Evolutionary conservation across 2,797 vertebrate genomes (phyloP).

Genomic region (Falco novaeseelandiae): DNA sequence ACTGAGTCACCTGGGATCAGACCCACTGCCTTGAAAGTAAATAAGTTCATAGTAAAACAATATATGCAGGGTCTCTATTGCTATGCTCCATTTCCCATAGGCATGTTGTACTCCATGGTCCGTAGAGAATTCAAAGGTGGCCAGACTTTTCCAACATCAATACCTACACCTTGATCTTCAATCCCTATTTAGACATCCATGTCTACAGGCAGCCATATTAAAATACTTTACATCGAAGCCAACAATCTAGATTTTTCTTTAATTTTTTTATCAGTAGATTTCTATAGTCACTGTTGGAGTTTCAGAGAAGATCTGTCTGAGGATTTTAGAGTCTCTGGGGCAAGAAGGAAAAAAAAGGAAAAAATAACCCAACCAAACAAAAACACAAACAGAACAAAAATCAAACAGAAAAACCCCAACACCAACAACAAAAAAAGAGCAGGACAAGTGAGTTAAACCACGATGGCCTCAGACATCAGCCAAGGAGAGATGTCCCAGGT

Average conservation of each 20-base stretch:
- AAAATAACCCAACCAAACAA: too few relatives aligned
- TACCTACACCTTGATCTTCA: background rate
- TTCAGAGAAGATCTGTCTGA: background rate
- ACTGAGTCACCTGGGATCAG: background rate
- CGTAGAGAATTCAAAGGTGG: background rate
- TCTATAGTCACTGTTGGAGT: background rate
- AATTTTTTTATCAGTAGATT: background rate
- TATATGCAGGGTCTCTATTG: background rate
- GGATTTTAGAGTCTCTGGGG: background rate
- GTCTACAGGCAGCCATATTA: background rate
- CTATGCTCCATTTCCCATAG: background rate
- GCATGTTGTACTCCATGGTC: background rate
- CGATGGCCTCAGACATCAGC: background rate
- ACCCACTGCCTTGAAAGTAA: background rate
- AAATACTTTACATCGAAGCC: background rate
- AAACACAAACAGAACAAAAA: rapidly evolving
- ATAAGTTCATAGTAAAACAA: background rate
- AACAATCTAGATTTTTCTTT: background rate
- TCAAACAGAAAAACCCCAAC: background rate
- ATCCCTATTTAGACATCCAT: background rate
- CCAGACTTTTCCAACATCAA: background rate
- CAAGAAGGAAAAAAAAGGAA: background rate
- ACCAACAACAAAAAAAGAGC: background rate
- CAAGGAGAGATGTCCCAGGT: background rate
- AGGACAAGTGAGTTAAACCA: background rate